Evolutionary conservation across 2,113 vertebrate species (phyloP).

Genomic region (Rhadina sibilatrix): DNA sequence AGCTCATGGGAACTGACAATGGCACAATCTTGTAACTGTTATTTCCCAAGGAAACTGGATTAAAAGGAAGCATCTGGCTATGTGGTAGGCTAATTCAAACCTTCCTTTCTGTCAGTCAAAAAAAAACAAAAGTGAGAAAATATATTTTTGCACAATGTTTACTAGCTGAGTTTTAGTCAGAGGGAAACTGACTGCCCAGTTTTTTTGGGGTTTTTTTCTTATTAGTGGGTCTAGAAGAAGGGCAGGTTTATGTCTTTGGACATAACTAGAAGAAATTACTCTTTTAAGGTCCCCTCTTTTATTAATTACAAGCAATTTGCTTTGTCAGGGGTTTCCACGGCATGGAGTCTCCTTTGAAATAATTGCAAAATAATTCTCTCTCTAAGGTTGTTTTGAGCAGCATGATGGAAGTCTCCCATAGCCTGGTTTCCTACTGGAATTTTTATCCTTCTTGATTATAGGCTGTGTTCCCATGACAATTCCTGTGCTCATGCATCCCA

Average conservation of each 20-base stretch:
- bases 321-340: neutral
- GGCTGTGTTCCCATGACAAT: conserved; percentile 60
- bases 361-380: neutral
- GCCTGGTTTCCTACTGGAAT: conserved; percentile 16
- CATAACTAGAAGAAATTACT: neutral
- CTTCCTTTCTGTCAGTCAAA: neutral
- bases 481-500: conserved; percentile 47
- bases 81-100: neutral
- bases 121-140: neutral
- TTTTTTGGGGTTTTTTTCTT: neutral
- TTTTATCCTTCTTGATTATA: conserved; percentile 58
- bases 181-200: neutral
- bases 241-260: neutral
- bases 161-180: neutral
- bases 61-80: neutral
- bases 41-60: neutral
- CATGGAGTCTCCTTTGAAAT: neutral
- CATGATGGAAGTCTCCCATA: neutral
- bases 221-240: neutral
- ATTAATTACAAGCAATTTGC: neutral
- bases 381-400: neutral
- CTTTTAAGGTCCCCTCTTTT: neutral
- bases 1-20: neutral
- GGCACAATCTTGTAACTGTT: neutral
- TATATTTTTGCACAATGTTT: neutral